phyloP scores from a whole-genome alignment of 2,113 vertebrate species.

The Sardina pilchardus region DNA sequence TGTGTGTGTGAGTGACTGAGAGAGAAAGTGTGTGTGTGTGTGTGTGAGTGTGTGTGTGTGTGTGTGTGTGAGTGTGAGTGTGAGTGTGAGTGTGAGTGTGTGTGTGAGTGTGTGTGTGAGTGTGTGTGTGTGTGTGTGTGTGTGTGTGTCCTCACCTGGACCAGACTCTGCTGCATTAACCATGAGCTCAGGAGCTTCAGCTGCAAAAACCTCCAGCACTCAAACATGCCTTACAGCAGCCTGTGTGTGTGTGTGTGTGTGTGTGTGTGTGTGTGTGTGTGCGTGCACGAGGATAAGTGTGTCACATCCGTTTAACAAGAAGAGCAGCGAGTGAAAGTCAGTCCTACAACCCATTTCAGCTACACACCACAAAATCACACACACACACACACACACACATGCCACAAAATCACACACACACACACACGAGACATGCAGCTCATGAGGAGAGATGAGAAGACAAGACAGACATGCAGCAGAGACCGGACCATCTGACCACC shows the following conservation, averaged over 20 bases:
- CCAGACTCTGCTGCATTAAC: too few species aligned
- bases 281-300: neutral
- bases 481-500: slow-evolving; percentile 34
- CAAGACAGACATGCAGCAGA: neutral
- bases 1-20: neutral
- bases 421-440: neutral
- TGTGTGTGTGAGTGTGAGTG: neutral
- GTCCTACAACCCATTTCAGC: too few species aligned
- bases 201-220: too few species aligned
- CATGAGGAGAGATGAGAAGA: neutral
- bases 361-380: neutral
- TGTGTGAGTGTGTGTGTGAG: too few species aligned
- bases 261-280: too few species aligned
- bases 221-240: too few species aligned
- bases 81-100: neutral
- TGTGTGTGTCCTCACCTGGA: neutral
- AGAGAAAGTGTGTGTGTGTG: neutral
- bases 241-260: too few species aligned
- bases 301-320: too few species aligned
- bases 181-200: too few species aligned
- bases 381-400: neutral
- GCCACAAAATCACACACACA: neutral
- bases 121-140: neutral
- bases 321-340: neutral
- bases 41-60: neutral